Percentiles rank a stretch among this genome's conserved stretches.
Conservation (phyloP, 2,888 invertebrate species). For the Parnassius smintheus region DNA sequence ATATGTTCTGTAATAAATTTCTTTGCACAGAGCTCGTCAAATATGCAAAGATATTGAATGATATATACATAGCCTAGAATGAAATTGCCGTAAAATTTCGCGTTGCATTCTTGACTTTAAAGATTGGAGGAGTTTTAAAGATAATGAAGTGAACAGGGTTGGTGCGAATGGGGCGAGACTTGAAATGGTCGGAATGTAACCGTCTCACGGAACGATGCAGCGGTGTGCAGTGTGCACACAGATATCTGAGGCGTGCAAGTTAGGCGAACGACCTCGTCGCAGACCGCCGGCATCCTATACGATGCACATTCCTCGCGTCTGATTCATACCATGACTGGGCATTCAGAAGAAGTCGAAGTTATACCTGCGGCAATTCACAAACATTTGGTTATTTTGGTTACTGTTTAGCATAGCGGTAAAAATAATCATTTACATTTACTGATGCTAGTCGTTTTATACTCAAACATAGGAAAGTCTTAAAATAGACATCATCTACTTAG, state of each 20-base stretch:
- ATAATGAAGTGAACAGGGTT: conserved; percentile 21
- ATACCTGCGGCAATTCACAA: too few relatives aligned
- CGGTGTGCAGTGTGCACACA: conserved; percentile 29
- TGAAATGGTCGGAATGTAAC: conserved; percentile 63
- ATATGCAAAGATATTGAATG: background rate
- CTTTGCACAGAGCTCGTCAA: background rate
- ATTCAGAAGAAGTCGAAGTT: too few relatives aligned
- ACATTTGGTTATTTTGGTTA: too few relatives aligned
- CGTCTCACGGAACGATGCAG: conserved; percentile 49
- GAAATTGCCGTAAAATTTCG: conserved; percentile 4
- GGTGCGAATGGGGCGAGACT: conserved; percentile 41
- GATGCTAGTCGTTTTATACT: too few relatives aligned
- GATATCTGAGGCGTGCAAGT: conserved; percentile 34
- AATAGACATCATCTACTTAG: too few relatives aligned
- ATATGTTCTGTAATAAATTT: too few relatives aligned
- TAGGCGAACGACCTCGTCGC: conserved; percentile 55
- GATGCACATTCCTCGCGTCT: conserved; percentile 44
- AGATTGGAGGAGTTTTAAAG: conserved; percentile 17
- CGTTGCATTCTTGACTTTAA: conserved; percentile 10
- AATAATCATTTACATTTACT: too few relatives aligned
- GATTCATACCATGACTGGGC: conserved; percentile 41
- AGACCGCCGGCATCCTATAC: conserved; percentile 24
- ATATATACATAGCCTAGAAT: conserved; percentile 1
- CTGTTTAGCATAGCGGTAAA: too few relatives aligned
- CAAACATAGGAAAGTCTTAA: too few relatives aligned